Evolutionary conservation across 2,888 invertebrate genomes (phyloP), one percentile per base, ranked within the genome.

Genomic region (Rhamnusium bicolor): DNA sequence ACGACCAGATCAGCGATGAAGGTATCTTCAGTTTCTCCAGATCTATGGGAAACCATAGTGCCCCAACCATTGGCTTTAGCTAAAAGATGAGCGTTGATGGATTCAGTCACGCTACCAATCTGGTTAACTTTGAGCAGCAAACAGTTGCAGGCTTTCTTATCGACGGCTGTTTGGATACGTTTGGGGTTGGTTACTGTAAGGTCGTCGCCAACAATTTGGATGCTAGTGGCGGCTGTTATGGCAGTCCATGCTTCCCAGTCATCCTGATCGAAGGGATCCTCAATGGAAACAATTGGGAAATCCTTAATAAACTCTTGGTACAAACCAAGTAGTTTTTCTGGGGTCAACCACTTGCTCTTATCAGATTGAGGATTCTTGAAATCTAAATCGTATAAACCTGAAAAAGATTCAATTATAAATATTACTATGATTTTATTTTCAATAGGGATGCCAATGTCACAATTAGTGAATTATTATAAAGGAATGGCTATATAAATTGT

Each of bases 211-310:
- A 95, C 96, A 86, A 96, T 96, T 90, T 96, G 98, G 82, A 96
- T 96, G 32, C 90, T 90, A 32, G 95, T 95, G 78, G 91, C 74
- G 63, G 92, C 90, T 68, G 96, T 96, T 79, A 97, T 91, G 81
- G 90, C 91, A 67, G 93, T 90, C 98, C 98, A 99, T 10, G 98
- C 98, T 6, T 93, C 93, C 99, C 99, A 99, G 88, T 98, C 97
- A 87, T 99, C 99, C 90, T 99, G 99, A 88, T 99, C 99, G 89
- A 98, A 99, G 82, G 98, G 98, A 93, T 99, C 99, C 88, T 99
- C 99, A 88, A 99, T 99, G 72, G 98, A 98, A 1, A 96, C 95
- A 87, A 99, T 95, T 12, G 95, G 95, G 87, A 96, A 99, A 78
- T 96, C 95, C 85, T 95, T 94, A 84, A 97, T 93, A 89, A 97